phyloP scores from a whole-genome alignment of 2,797 vertebrate genomes.

The Toxotes lorentzi region DNA sequence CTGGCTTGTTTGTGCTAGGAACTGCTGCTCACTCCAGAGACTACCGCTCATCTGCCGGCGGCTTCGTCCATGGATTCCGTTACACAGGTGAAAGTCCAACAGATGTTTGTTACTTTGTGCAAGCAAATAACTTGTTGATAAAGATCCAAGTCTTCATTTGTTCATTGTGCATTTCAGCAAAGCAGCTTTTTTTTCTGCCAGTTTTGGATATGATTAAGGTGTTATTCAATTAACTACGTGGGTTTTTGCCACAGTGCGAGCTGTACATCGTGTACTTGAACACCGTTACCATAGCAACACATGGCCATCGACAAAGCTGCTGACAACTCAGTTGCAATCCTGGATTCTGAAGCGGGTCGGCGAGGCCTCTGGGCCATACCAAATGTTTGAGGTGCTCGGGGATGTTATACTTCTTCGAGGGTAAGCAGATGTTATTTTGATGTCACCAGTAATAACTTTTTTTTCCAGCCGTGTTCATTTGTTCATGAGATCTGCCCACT shows the following conservation, averaged over 20 bases:
- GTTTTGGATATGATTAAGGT: background rate
- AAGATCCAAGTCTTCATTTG: background rate
- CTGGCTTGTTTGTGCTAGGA: conserved; percentile 92
- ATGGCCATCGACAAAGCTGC: conserved; percentile 88
- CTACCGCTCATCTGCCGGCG: conserved; percentile 94
- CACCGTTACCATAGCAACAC: conserved; percentile 88
- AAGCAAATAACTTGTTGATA: background rate
- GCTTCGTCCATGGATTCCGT: conserved; percentile 97
- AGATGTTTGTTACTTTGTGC: background rate
- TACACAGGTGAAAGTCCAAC: conserved; percentile 89
- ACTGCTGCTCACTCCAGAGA: conserved; percentile 95
- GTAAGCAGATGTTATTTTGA: conserved; percentile 79
- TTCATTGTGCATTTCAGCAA: background rate
- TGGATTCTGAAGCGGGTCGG: conserved; percentile 91
- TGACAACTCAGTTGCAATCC: conserved; percentile 88
- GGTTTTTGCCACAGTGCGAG: conserved; percentile 83
- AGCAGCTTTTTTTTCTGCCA: background rate
- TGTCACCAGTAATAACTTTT: background rate
- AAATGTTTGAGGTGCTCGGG: conserved; percentile 95
- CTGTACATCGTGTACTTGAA: conserved; percentile 92
- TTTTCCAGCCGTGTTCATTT: background rate
- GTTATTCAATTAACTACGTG: background rate
- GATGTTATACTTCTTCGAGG: conserved; percentile 91
- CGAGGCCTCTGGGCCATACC: conserved; percentile 96
- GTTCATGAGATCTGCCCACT: background rate